phyloP scores from a whole-genome alignment of 2,113 vertebrate species.

The Scomber colias region DNA sequence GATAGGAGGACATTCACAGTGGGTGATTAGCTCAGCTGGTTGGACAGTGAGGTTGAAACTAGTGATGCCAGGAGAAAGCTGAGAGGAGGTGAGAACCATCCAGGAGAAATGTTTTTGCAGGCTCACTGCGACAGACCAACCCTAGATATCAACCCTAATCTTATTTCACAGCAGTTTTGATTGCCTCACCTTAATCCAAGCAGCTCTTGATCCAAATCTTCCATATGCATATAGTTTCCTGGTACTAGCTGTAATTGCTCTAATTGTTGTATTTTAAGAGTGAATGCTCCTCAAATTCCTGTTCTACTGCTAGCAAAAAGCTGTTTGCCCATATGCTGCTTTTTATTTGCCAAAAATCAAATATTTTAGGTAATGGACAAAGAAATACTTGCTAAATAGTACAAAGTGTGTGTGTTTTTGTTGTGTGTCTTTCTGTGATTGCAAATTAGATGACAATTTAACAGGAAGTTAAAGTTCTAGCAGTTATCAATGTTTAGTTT shows the following conservation, averaged over 20 bases:
- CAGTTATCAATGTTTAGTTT: neutral
- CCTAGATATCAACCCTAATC: constrained; percentile 36
- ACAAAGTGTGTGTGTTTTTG: neutral
- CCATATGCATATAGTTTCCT: constrained; percentile 1
- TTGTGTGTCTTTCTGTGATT: neutral
- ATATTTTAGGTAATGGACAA: neutral
- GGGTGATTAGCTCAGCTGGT: constrained; percentile 50
- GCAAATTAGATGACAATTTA: neutral
- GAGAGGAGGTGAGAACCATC: constrained; percentile 12
- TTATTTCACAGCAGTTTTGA: constrained; percentile 5
- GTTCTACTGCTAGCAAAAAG: neutral
- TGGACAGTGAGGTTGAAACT: constrained; percentile 34
- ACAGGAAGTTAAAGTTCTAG: neutral
- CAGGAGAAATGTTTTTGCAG: constrained; percentile 5
- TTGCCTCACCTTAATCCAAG: neutral
- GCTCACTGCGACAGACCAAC: constrained; percentile 12
- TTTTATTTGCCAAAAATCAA: constrained; percentile 27
- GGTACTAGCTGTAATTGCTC: constrained; percentile 5
- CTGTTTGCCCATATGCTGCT: constrained; percentile 12
- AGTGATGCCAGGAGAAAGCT: constrained; percentile 22
- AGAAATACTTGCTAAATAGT: neutral
- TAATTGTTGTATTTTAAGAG: constrained; percentile 7
- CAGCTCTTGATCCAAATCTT: neutral
- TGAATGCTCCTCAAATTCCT: neutral
- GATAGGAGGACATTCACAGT: constrained; percentile 32